These are phyloP conservation scores for Ernsta delagoae DNA, from an alignment of 2,888 invertebrate genomes.

Conservation along the genomic window DNA sequence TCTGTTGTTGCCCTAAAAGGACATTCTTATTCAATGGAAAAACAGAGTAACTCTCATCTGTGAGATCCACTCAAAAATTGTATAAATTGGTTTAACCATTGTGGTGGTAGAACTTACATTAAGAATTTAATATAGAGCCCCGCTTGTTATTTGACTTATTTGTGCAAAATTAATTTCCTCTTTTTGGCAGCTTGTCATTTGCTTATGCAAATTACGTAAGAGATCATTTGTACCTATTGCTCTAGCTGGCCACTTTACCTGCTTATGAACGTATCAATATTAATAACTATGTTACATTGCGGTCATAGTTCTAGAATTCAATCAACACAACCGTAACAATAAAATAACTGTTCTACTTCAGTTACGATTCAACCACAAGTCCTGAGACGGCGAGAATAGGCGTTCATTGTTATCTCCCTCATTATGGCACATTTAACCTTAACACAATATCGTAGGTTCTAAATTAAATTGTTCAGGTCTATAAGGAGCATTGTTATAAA, in stretches of 20 bases:
- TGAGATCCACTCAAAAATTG: no score
- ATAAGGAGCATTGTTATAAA: conserved; percentile 61
- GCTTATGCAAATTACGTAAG: background rate
- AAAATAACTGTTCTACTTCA: conserved; percentile 37
- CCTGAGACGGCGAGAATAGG: conserved; percentile 43
- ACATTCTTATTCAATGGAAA: no score
- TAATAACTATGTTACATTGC: conserved; percentile 15
- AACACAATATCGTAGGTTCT: conserved; percentile 56
- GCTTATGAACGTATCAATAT: conserved; percentile 14
- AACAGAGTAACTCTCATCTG: no score
- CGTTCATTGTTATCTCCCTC: conserved; percentile 45
- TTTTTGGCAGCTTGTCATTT: background rate
- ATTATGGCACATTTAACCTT: conserved; percentile 56
- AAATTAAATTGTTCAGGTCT: conserved; percentile 51
- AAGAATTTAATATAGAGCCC: no score
- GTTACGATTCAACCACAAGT: conserved; percentile 59
- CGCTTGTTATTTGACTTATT: no score
- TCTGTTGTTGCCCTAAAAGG: no score
- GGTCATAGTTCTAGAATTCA: conserved; percentile 34
- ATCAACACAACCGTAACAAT: conserved; percentile 37
- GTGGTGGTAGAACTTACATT: no score
- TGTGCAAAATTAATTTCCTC: background rate
- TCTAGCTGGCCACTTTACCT: background rate
- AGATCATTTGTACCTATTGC: background rate
- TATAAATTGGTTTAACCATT: no score